Evolutionary conservation across 2,888 invertebrate genomes (phyloP).

Genomic region (Agriopis leucophaearia): DNA sequence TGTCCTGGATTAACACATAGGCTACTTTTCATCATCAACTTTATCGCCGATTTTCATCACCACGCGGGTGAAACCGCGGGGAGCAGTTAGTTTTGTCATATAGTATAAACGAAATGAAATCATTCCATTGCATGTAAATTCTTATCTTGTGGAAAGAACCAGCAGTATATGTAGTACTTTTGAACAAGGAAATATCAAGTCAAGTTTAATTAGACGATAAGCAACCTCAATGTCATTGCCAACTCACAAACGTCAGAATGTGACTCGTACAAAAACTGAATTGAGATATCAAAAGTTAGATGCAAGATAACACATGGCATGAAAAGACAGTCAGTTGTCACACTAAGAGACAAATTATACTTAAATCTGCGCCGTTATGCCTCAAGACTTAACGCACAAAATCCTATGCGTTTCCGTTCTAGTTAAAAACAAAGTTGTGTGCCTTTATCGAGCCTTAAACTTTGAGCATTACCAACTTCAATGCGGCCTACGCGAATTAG

Average conservation of each 20-base stretch:
- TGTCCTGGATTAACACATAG: too few relatives aligned
- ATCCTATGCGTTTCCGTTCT: conserved; percentile 6
- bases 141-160: neutral
- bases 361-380: neutral
- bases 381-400: conserved; percentile 6
- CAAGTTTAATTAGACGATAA: conserved; percentile 26
- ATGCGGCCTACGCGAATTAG: conserved; percentile 56
- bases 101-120: neutral
- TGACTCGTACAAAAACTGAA: conserved; percentile 17
- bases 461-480: conserved; percentile 44
- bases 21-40: too few relatives aligned
- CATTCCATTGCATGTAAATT: neutral
- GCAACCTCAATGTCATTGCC: conserved; percentile 27
- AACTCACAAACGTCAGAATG: conserved; percentile 13
- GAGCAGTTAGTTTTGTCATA: too few relatives aligned
- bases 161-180: neutral
- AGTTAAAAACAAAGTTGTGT: conserved; percentile 19
- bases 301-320: conserved; percentile 17
- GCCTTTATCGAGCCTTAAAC: conserved; percentile 13
- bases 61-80: too few relatives aligned
- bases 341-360: neutral
- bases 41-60: too few relatives aligned
- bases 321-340: conserved; percentile 8
- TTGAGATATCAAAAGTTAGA: conserved; percentile 19
- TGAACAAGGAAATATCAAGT: conserved; percentile 14